Base-by-base conservation (phyloP, 2,888 invertebrate genomes). In the Apamea monoglypha region DNA sequence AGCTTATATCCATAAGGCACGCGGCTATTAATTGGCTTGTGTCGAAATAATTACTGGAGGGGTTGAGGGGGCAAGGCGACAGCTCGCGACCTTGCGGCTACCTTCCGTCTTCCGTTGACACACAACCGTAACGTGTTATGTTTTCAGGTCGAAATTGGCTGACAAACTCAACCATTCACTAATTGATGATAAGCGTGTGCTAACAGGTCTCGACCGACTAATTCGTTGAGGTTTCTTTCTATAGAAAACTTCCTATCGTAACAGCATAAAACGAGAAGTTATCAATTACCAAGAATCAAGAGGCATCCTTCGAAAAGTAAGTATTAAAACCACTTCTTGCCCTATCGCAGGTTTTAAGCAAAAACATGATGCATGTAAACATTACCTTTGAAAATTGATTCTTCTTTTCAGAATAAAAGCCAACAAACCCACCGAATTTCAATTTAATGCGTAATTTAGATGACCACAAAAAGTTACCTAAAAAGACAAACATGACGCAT, bases 11-110 rank as follows among this genome's bases (percentile, higher is more conserved):
- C 85, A 88, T 88, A 79, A 90, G 85, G 77, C 91, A 91, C 89
- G 90, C 88, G 84, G 86, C 86, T 82, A 89, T 91, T 93, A 93
- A 93, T 93, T 93, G 90, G 91, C 88, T 91, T 88, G 90, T 92
- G 92, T 92, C 90, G 91, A 92, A 92, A 93, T 93, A 92, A 92
- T 91, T 90, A 92, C 87, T 84, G 77, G 80, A 83, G 86, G 86
- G 84, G 84, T 76, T 67, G 76, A 53, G 66, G 47, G 79, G 78
- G 66, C 64, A 76, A 74, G 82, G 81, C 74, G 82, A 83, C 64
- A 82, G 78, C 66, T 66, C 74, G 29, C 50, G 77, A 77, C 80
- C 81, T 83, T 77, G 91, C 76, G 81, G 78, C 82, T 88, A 78
- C 85, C 91, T 92, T 92, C 92, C 91, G 90, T 87, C 89, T 90